Conservation (phyloP, 2,113 vertebrate genomes). For the Barnardius zonarius region DNA sequence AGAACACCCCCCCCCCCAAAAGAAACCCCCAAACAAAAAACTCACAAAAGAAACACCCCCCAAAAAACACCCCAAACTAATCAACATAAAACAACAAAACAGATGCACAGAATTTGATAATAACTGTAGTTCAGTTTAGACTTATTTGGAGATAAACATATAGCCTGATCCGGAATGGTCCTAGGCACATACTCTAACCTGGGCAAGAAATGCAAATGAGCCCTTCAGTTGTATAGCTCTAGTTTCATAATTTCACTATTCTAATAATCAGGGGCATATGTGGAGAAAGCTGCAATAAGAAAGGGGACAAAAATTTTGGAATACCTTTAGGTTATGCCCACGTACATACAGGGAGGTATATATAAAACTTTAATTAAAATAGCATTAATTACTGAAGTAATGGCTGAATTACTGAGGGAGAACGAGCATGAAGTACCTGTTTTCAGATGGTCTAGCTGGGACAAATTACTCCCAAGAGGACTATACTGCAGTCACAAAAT, state of each 20-base stretch:
- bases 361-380: constrained; percentile 62
- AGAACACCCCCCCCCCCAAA: too few species aligned
- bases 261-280: neutral
- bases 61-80: neutral
- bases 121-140: neutral
- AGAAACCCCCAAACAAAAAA: neutral
- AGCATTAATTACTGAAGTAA: constrained; percentile 63
- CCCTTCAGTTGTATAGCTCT: neutral
- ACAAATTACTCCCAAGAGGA: constrained; percentile 58
- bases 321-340: neutral
- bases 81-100: neutral
- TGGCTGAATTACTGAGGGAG: constrained; percentile 25
- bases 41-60: neutral
- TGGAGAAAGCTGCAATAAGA: neutral
- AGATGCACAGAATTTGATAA: neutral
- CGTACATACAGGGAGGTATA: constrained; percentile 21
- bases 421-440: constrained; percentile 27
- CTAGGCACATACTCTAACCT: neutral
- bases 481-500: constrained; percentile 41
- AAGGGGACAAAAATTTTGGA: neutral
- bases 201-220: neutral
- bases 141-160: neutral
- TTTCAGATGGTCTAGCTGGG: constrained; percentile 56
- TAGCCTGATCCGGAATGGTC: neutral
- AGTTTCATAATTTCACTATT: neutral